phyloP scores from a whole-genome alignment of 2,113 vertebrate species.

The Nicator chloris region DNA sequence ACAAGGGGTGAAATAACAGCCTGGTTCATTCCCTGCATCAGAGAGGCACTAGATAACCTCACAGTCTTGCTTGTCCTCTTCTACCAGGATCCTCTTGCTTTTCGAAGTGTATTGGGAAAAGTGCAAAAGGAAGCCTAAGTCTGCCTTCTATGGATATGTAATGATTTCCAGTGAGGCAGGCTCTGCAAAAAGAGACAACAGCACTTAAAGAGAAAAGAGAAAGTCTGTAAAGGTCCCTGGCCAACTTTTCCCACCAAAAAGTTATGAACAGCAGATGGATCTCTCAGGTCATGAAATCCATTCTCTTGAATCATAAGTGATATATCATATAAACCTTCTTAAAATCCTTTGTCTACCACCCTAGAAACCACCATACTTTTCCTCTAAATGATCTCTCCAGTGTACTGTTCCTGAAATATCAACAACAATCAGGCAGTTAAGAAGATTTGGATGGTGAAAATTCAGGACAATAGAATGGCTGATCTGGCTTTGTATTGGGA shows the following conservation, averaged over 20 bases:
- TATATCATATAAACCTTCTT: not conserved
- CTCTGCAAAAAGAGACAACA: not conserved
- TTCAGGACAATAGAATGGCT: not conserved
- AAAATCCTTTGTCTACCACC: not conserved
- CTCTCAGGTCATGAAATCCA: not conserved
- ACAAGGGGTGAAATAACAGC: not conserved
- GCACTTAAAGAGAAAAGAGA: not conserved
- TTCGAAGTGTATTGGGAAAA: not conserved
- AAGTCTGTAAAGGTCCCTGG: not conserved
- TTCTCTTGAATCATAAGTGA: not conserved
- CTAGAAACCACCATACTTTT: not conserved
- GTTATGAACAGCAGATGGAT: not conserved
- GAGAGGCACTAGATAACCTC: not conserved
- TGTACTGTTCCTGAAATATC: not conserved
- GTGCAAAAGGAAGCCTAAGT: not conserved
- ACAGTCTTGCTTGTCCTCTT: not conserved
- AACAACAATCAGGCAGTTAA: not conserved
- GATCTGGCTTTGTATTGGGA: not conserved
- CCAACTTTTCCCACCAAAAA: not conserved
- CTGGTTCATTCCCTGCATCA: not conserved
- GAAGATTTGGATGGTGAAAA: not conserved
- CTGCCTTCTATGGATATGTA: not conserved
- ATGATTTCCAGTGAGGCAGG: not conserved
- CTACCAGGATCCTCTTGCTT: not conserved
- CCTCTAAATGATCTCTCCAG: not conserved